Conservation (phyloP, 2,888 invertebrate genomes). For the Brassicogethes aeneus region DNA sequence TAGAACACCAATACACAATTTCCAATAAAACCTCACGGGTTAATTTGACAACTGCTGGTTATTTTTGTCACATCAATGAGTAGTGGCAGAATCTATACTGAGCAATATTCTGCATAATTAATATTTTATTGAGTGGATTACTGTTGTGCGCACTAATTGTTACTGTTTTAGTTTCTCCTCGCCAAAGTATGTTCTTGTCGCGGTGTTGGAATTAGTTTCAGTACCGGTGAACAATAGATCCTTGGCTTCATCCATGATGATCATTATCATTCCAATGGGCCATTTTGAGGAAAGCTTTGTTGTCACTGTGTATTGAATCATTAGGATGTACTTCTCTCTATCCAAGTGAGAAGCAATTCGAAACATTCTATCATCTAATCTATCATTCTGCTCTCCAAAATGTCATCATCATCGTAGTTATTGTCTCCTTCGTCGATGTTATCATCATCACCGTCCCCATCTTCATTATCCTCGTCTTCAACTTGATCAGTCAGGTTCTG, state of each 20-base stretch:
- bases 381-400: conserved; percentile 29
- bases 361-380: conserved; percentile 41
- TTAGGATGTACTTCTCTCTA: conserved; percentile 53
- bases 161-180: too few species aligned
- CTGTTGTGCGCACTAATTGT: too few species aligned
- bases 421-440: conserved; percentile 40
- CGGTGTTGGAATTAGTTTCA: conserved; percentile 46
- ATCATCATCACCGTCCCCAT: conserved; percentile 51
- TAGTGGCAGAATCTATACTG: too few species aligned
- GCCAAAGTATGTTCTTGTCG: conserved; percentile 53
- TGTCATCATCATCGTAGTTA: conserved; percentile 35
- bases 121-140: too few species aligned
- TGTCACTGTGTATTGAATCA: conserved; percentile 49
- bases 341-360: conserved; percentile 44
- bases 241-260: conserved; percentile 35
- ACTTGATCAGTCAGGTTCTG: conserved; percentile 50
- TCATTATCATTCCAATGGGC: conserved; percentile 41
- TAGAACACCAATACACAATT: too few species aligned
- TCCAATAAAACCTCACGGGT: too few species aligned
- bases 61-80: too few species aligned
- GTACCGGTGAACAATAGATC: conserved; percentile 43
- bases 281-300: conserved; percentile 35
- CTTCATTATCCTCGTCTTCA: conserved; percentile 50
- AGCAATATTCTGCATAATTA: too few species aligned
- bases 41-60: too few species aligned